phyloP scores from a whole-genome alignment of 2,888 invertebrate species.

The Ctenicera cuprea region DNA sequence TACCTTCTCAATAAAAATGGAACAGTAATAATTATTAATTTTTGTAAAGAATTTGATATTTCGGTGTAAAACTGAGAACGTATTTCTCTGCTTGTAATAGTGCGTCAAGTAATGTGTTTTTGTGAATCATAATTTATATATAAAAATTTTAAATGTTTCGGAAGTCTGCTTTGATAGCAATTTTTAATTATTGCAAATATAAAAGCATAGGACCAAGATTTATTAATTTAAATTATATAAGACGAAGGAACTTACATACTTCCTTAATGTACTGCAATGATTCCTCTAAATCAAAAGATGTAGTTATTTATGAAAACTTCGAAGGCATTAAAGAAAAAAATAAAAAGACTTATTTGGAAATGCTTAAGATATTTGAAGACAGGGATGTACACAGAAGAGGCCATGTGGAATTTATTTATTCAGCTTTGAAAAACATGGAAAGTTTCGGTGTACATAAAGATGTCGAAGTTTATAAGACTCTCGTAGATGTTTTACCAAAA shows the following conservation, averaged over 20 bases:
- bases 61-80: not conserved
- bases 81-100: not conserved
- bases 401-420: constrained; percentile 95
- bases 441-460: constrained; percentile 93
- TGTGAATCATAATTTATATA: not conserved
- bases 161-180: constrained; percentile 29
- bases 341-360: constrained; percentile 82
- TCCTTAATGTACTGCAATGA: constrained; percentile 3
- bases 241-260: constrained; percentile 25
- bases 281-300: constrained; percentile 24
- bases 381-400: constrained; percentile 84
- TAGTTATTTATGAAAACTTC: constrained; percentile 73
- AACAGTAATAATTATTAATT: no score
- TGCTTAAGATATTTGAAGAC: constrained; percentile 84
- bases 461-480: constrained; percentile 88
- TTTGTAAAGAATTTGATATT: no score
- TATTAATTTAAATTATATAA: constrained; percentile 15
- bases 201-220: constrained; percentile 27
- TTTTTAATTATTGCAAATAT: constrained; percentile 44
- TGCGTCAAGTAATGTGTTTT: not conserved
- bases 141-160: constrained; percentile 31
- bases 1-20: no score
- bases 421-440: constrained; percentile 91
- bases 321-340: constrained; percentile 75
- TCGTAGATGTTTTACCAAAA: constrained; percentile 91